phyloP scores from a whole-genome alignment of 2,113 vertebrate species.

The Arenaria interpres region DNA sequence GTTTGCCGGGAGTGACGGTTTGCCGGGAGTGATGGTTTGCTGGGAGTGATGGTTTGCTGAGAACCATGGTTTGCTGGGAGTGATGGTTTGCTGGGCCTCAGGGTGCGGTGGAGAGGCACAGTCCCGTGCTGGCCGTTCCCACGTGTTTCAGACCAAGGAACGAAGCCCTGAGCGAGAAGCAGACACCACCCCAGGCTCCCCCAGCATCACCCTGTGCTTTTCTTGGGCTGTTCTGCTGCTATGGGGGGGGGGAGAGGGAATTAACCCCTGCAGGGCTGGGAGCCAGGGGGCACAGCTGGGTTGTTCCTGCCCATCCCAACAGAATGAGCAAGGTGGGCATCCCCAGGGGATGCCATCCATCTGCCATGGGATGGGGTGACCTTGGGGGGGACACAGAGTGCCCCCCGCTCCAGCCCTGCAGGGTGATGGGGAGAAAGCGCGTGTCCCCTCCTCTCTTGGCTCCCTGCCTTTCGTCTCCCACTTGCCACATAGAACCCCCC shows the following conservation, averaged over 20 bases:
- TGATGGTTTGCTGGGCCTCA: rapidly evolving
- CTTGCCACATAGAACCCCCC: neutral
- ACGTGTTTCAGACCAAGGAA: neutral
- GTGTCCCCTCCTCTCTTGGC: neutral
- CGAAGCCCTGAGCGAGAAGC: neutral
- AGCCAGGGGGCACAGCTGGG: rapidly evolving
- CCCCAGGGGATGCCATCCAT: neutral
- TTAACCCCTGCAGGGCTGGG: neutral
- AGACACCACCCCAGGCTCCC: neutral
- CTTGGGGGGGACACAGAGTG: neutral
- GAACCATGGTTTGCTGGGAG: rapidly evolving
- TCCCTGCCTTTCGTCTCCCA: rapidly evolving
- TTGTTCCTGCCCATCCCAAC: neutral
- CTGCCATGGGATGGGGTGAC: rapidly evolving
- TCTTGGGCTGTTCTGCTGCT: neutral
- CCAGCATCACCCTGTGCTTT: neutral
- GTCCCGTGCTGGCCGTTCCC: neutral
- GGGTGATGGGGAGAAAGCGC: rapidly evolving
- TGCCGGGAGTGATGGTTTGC: neutral
- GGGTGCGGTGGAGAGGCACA: rapidly evolving
- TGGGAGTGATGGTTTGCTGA: neutral
- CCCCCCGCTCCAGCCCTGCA: neutral
- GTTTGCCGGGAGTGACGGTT: rapidly evolving
- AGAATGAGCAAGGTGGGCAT: rapidly evolving
- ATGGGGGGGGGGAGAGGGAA: neutral